Conservation (phyloP, 1,140 invertebrate species). For the Danaus plexippus region DNA sequence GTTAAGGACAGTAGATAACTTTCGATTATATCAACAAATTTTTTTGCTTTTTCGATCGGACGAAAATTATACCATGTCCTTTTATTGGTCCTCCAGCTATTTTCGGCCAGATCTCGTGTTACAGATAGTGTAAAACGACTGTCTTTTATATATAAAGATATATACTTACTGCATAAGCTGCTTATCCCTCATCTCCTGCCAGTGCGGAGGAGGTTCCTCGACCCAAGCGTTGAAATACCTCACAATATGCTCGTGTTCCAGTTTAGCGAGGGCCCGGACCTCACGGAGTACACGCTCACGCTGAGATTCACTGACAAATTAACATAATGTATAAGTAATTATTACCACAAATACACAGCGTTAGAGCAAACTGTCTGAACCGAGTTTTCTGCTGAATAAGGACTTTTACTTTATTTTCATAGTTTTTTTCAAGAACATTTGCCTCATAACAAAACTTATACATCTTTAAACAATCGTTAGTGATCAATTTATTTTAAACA, state of each 20-base stretch:
- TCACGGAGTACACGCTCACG: conserved; percentile 92
- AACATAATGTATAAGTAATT: background rate
- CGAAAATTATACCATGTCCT: too few species aligned
- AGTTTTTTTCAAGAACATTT: too few species aligned
- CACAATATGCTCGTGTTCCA: conserved; percentile 96
- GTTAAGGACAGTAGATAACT: too few species aligned
- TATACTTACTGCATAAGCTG: conserved; percentile 68
- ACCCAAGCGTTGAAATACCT: conserved; percentile 96
- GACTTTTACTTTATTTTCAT: too few species aligned
- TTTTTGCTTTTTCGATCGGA: background rate
- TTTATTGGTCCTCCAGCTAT: too few species aligned
- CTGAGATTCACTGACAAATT: conserved; percentile 76
- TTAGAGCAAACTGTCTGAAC: background rate
- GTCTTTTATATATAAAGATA: background rate
- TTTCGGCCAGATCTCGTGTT: background rate
- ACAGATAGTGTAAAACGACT: background rate
- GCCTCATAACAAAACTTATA: too few species aligned
- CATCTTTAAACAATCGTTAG: too few species aligned
- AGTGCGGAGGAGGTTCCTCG: conserved; percentile 89
- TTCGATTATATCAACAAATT: background rate
- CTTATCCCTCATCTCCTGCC: conserved; percentile 87
- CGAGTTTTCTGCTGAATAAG: too few species aligned
- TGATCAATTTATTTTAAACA: too few species aligned
- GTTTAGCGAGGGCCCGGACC: conserved; percentile 92
- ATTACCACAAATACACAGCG: background rate